Percentiles rank a stretch among this genome's conserved stretches.
Conservation (phyloP, 2,113 vertebrate species). For the Agelaius phoeniceus region DNA sequence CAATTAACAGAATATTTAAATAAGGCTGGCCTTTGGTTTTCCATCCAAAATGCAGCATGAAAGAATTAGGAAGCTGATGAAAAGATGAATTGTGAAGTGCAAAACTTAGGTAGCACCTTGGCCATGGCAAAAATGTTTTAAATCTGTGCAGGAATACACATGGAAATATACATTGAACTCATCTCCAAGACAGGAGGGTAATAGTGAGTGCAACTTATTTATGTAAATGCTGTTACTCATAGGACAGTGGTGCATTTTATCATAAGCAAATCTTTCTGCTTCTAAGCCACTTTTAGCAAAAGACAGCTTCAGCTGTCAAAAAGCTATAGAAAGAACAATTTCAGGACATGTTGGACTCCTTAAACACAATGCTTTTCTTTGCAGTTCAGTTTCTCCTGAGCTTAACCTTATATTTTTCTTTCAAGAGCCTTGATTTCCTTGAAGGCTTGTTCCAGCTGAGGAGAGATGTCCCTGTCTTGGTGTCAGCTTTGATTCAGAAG, state of each 20-base stretch:
- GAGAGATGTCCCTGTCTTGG: neutral
- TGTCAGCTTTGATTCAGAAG: conserved; percentile 28
- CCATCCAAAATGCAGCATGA: neutral
- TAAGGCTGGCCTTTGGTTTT: neutral
- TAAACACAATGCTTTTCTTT: neutral
- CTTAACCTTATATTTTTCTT: neutral
- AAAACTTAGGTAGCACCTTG: neutral
- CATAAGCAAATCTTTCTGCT: conserved; percentile 17
- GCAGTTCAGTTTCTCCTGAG: neutral
- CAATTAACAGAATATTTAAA: neutral
- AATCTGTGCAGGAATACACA: neutral
- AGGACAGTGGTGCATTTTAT: neutral
- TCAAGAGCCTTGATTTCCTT: neutral
- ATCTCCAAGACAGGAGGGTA: neutral
- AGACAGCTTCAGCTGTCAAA: conserved; percentile 15
- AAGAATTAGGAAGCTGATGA: neutral
- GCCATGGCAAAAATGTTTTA: neutral
- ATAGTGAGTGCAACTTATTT: conserved; percentile 42
- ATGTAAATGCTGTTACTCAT: conserved; percentile 18
- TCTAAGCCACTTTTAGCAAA: conserved; percentile 40
- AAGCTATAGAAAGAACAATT: neutral
- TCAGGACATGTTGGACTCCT: neutral
- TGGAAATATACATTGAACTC: neutral
- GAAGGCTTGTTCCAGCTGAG: neutral
- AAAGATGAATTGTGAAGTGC: neutral